Conservation (phyloP, 2,888 invertebrate genomes). For the Agonopterix alstromeriana region DNA sequence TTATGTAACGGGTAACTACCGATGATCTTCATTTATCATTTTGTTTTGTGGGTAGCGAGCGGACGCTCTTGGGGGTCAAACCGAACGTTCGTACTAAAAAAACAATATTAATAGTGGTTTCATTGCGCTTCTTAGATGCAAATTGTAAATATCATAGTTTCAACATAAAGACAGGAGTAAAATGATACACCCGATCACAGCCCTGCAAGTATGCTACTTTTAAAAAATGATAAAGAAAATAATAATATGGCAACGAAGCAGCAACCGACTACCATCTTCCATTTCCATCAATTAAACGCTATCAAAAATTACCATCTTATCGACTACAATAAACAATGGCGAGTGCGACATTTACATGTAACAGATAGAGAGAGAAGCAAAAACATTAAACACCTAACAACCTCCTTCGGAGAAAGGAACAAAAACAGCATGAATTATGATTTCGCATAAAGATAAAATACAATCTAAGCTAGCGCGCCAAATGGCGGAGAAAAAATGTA, state of each 20-base stretch:
- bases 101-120: slow-evolving; percentile 34
- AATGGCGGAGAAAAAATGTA: slow-evolving; percentile 66
- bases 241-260: neutral
- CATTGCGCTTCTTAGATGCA: too few relatives aligned
- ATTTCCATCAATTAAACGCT: slow-evolving; percentile 34
- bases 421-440: slow-evolving; percentile 71
- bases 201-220: too few relatives aligned
- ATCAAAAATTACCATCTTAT: slow-evolving; percentile 47
- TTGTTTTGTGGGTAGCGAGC: slow-evolving; percentile 66
- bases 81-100: slow-evolving; percentile 40
- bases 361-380: slow-evolving; percentile 42
- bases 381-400: slow-evolving; percentile 60
- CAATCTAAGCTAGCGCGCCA: slow-evolving; percentile 67
- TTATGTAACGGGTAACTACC: slow-evolving; percentile 70
- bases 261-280: slow-evolving; percentile 2
- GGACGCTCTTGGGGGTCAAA: slow-evolving; percentile 61
- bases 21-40: slow-evolving; percentile 73
- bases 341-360: slow-evolving; percentile 52
- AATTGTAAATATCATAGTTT: too few relatives aligned
- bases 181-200: too few relatives aligned
- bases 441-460: slow-evolving; percentile 74
- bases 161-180: too few relatives aligned
- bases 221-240: neutral
- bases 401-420: slow-evolving; percentile 42
- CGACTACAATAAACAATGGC: slow-evolving; percentile 50